Evolutionary conservation across 2,888 invertebrate genomes (phyloP), one percentile per base, ranked within the genome.

Genomic region (Chymomyza procnemis): DNA sequence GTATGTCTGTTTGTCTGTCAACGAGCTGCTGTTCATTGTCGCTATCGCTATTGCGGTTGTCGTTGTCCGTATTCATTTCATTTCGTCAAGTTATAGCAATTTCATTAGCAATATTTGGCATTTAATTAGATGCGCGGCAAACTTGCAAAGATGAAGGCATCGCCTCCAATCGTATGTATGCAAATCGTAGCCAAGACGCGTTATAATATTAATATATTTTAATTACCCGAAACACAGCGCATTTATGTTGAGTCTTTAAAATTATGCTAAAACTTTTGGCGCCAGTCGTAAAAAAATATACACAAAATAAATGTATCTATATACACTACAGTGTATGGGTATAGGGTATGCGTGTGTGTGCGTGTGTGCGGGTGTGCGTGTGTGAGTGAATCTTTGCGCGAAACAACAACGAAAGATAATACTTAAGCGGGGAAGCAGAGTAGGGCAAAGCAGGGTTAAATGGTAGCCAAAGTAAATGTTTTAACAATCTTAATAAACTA

Each of bases 181-280:
- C 74, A 75, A 75, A 75, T 75, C 57, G 66, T 57, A 61, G 14
- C 52, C 60, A 60, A 60, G 59, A 64, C 66, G 85, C 80, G 75
- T 77, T 82, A 85, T 76, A 79, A 85, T 83, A 82, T 82, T 85
- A 85, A 83, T 85, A 87, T 80, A 87, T 87, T 87, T 83, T 77
- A 79, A 87, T 85, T 78, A 83, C 54, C 81, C 26, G n/a, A n/a
- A 56, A 70, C 71, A 70, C 64, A 47, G 52, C 64, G 61, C 50
- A 52, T 30, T 19, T 59, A 52, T 14, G 54, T 21, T 14, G 18
- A 21, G 54, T 21, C 19, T 30, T 48, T 57, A 61, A 86, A 82
- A 85, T 82, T 83, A 83, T 83, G 82, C 85, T 87, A 83, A 83
- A 83, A 78, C 87, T 80, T 83, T 83, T 83, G 82, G 82, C 82